Conservation (phyloP, 2,113 vertebrate species). For the Engystomops pustulosus region DNA sequence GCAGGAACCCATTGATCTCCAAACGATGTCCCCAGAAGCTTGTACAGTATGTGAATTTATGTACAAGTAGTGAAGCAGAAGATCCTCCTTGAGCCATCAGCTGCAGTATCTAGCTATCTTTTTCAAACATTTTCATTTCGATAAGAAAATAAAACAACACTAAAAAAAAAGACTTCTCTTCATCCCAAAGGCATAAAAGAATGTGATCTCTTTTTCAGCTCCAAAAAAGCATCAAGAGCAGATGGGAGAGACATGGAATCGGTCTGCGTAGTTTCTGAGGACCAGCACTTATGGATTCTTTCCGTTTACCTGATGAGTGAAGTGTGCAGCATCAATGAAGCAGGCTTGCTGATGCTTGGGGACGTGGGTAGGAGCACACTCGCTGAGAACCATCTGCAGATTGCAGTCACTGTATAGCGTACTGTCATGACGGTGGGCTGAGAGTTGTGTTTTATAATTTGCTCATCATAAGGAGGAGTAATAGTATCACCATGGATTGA, state of each 20-base stretch:
- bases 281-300: not conserved
- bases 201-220: slow-evolving; percentile 10
- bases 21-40: not conserved
- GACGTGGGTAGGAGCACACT: slow-evolving; percentile 24
- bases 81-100: slow-evolving; percentile 1
- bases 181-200: not conserved
- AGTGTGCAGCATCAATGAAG: slow-evolving; percentile 21
- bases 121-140: not conserved
- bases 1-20: not conserved
- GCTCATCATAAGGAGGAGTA: not conserved
- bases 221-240: not conserved
- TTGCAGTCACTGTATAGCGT: not conserved
- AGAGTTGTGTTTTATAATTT: slow-evolving; percentile 3
- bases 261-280: slow-evolving; percentile 27
- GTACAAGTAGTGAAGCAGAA: not conserved
- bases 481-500: too few species aligned
- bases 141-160: not conserved
- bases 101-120: not conserved
- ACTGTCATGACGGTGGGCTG: not conserved
- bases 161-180: slow-evolving; percentile 15
- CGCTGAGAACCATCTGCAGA: slow-evolving; percentile 8
- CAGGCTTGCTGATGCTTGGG: not conserved
- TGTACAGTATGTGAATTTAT: not conserved
- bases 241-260: not conserved
- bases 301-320: slow-evolving; percentile 34